These are phyloP conservation scores for Drosophila emarginata DNA, from an alignment of 2,888 invertebrate species.

Conservation along the genomic window DNA sequence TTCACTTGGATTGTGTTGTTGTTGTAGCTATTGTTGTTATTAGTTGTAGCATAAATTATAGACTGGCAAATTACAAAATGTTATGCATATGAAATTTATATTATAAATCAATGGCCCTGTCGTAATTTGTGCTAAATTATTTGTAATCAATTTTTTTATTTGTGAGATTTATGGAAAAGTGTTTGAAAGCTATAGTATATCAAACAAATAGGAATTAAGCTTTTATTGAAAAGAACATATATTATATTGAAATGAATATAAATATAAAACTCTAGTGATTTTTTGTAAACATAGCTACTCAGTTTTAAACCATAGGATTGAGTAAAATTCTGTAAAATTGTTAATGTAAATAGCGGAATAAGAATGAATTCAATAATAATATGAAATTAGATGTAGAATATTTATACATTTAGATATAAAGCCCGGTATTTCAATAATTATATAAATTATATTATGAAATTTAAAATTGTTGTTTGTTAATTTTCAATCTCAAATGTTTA, in stretches of 20 bases:
- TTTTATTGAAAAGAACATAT: too few relatives aligned
- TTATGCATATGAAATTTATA: conserved; percentile 35
- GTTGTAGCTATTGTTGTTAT: conserved; percentile 17
- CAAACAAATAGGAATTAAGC: background rate
- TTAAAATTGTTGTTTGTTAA: too few relatives aligned
- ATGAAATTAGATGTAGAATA: too few relatives aligned
- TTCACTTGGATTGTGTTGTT: conserved; percentile 17
- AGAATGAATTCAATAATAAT: too few relatives aligned
- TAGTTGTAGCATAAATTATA: conserved; percentile 45
- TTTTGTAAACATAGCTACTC: too few relatives aligned
- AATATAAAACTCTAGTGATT: too few relatives aligned
- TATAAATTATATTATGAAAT: too few relatives aligned
- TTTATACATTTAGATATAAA: too few relatives aligned
- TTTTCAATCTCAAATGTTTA: too few relatives aligned
- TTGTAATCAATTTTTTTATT: conserved; percentile 41
- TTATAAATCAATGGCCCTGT: conserved; percentile 52
- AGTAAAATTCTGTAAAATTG: background rate
- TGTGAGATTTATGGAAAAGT: conserved; percentile 37
- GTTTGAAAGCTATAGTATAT: conserved; percentile 16
- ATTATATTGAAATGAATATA: too few relatives aligned
- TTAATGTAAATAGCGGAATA: too few relatives aligned
- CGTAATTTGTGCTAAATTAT: conserved; percentile 53
- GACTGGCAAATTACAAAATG: conserved; percentile 30
- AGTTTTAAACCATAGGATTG: background rate
- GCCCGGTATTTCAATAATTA: too few relatives aligned